Conservation (phyloP, 2,888 invertebrate genomes). For the Trachelus tabidus region DNA sequence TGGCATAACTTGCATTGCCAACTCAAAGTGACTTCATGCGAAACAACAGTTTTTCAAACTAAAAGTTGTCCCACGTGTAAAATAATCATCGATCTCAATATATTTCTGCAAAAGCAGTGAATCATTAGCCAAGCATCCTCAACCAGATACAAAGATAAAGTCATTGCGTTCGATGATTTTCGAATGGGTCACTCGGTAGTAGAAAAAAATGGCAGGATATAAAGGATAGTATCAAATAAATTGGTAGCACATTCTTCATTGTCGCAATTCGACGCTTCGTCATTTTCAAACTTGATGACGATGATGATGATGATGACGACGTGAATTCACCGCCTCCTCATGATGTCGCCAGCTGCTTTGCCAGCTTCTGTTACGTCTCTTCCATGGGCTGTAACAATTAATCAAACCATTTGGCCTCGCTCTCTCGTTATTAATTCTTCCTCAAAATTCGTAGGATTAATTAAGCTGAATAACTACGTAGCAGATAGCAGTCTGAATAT, state of each 20-base stretch:
- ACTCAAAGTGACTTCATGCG: not conserved
- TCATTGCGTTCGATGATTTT: not conserved
- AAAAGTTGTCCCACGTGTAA: not conserved
- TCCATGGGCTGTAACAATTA: constrained; percentile 47
- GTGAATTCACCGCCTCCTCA: constrained; percentile 44
- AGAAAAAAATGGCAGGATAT: not conserved
- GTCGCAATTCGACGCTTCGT: not conserved
- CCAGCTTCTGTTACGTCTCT: constrained; percentile 60
- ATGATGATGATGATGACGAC: constrained; percentile 56
- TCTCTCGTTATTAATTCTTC: not conserved
- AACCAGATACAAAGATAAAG: not conserved
- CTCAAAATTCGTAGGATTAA: not conserved
- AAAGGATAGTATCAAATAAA: not conserved
- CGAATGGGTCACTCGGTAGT: not conserved
- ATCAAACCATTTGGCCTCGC: not conserved
- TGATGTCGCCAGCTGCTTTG: constrained; percentile 56
- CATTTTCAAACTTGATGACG: not conserved
- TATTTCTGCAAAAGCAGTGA: not conserved
- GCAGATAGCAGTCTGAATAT: not conserved
- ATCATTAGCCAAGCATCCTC: not conserved
- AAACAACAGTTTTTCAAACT: not conserved
- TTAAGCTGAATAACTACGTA: not conserved
- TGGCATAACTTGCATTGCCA: not conserved
- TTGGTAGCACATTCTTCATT: not conserved
- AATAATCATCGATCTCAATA: not conserved